Evolutionary conservation across 2,888 invertebrate species (phyloP), one percentile per base, ranked within the genome.

Genomic region (Macropis europaea): DNA sequence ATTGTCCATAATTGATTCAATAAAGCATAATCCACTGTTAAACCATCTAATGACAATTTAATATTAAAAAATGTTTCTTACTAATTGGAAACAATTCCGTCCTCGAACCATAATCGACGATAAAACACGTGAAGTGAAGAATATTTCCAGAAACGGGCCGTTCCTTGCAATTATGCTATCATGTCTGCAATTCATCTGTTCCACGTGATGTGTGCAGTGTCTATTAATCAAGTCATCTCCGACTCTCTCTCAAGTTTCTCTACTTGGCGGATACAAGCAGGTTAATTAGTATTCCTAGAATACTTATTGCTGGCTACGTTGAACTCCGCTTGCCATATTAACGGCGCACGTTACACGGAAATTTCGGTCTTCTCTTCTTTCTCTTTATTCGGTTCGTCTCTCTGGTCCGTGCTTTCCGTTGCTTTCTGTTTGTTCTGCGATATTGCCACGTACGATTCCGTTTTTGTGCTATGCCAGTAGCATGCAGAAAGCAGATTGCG

Each of bases 281-380:
- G 64, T 64, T 70, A 70, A 70, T 70, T 70, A 64, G 69, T 70
- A 64, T 70, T 64, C 64, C 30, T 53, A 48, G 57, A 64, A 64
- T 53, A 63, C 59, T 53, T 64, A 24, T 61, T 26, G 59, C 42
- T 13, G 45, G 38, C 53, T 34, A 42, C n/a, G 40, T 28, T 36
- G 59, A 57, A 34, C 59, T 19, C 52, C 22, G 22, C 19, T 24
- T 13, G 15, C 13, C 11, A 36, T 45, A 57, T 64, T 64, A 57
- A 59, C 42, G 19, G 9, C 9, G 32, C 36, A 15, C 32, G 45
- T 70, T 59, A 64, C 57, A 42, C 53, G 57, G 45, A 32, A 52
- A 64, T 69, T 63, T 63, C 43, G 63, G 50, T 43, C 15, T 11
- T 15, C 40, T 17, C 34, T 22, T 34, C 28, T 15, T 11, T 9